Percentiles rank a stretch among this genome's conserved stretches.
Conservation (phyloP, 2,797 vertebrate genomes). For the Muscicapa comitata region DNA sequence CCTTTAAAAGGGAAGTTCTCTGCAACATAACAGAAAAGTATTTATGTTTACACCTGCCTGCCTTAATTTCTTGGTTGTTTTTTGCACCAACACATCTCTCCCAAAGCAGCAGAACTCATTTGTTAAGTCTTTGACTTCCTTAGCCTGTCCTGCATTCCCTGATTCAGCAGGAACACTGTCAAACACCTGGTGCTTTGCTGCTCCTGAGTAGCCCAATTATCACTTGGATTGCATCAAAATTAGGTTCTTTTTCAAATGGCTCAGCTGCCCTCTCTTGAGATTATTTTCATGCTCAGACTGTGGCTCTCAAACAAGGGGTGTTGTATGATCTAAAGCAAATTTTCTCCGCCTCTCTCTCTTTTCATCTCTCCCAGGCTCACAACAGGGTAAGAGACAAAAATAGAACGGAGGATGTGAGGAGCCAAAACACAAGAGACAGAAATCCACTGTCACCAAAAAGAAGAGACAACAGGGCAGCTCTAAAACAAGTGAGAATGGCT, state of each 20-base stretch:
- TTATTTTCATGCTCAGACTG: neutral
- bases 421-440: neutral
- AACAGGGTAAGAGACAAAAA: neutral
- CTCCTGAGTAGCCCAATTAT: conserved; percentile 19
- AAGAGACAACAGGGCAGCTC: neutral
- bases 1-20: neutral
- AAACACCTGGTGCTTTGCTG: conserved; percentile 30
- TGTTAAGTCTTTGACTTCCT: neutral
- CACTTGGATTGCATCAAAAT: conserved; percentile 13
- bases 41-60: neutral
- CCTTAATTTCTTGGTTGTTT: neutral
- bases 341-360: neutral
- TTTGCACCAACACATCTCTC: neutral
- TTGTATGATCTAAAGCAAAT: neutral
- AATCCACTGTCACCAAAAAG: neutral
- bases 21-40: neutral
- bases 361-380: neutral
- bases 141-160: neutral
- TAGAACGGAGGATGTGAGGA: neutral
- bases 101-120: neutral
- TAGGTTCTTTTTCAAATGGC: neutral
- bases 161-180: conserved; percentile 1
- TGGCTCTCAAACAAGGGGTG: neutral
- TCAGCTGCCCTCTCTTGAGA: conserved; percentile 43
- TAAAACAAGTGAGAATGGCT: accelerated